Percentiles rank a stretch among this genome's conserved stretches.
Conservation (phyloP, 2,797 vertebrate species). For the Poeciliopsis turneri region DNA sequence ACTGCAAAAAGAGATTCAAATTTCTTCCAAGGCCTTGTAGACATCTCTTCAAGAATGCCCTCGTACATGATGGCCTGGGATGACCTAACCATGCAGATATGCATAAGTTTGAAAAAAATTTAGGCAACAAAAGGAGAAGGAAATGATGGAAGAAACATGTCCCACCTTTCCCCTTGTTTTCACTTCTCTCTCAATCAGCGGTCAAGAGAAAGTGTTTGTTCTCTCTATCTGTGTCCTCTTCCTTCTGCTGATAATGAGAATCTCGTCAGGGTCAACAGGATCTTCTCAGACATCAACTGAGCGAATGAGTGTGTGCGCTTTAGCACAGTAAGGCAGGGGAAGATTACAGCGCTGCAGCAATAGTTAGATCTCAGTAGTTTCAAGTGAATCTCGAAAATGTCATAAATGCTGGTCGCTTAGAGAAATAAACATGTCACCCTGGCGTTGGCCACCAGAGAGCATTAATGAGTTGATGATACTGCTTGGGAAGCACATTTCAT, state of each 20-base stretch:
- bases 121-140: slow-evolving; percentile 23
- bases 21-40: background rate
- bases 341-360: background rate
- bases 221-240: slow-evolving; percentile 37
- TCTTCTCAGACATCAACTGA: slow-evolving; percentile 17
- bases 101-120: background rate
- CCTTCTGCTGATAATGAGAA: slow-evolving; percentile 41
- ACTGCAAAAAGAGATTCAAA: background rate
- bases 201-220: slow-evolving; percentile 38
- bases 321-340: background rate
- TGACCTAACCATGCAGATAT: background rate
- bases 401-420: background rate
- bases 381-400: background rate
- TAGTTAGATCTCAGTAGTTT: background rate
- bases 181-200: slow-evolving; percentile 19
- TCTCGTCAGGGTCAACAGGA: slow-evolving; percentile 52
- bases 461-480: slow-evolving; percentile 32
- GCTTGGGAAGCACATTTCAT: background rate
- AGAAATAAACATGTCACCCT: slow-evolving; percentile 8
- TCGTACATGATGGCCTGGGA: background rate
- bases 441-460: slow-evolving; percentile 53
- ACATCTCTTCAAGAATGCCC: background rate
- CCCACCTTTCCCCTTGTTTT: slow-evolving; percentile 11
- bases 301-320: background rate
- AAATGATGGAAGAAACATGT: slow-evolving; percentile 33